Evolutionary conservation across 1,140 invertebrate species (phyloP).

Genomic region (Drosophila lacertosa): DNA sequence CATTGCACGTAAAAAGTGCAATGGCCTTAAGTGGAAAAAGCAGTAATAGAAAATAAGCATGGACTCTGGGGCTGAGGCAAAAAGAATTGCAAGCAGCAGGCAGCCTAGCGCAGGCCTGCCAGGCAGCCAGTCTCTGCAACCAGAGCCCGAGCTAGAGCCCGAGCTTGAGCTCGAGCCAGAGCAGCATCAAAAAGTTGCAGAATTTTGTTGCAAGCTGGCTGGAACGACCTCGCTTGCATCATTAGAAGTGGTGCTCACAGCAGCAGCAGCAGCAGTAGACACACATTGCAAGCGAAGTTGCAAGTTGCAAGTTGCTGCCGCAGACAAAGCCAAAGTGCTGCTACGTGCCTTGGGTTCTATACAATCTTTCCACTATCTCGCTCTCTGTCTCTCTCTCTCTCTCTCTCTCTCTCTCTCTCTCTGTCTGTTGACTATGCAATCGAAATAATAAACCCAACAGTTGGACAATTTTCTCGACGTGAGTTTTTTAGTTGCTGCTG

Average conservation of each 20-base stretch:
- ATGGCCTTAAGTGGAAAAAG: conserved; percentile 83
- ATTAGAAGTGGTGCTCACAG: conserved; percentile 77
- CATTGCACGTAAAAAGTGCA: conserved; percentile 82
- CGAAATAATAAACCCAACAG: conserved; percentile 82
- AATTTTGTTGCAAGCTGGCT: conserved; percentile 45
- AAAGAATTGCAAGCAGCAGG: conserved; percentile 57
- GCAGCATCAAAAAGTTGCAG: conserved; percentile 65
- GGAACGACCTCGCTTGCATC: conserved; percentile 78
- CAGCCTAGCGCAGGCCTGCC: conserved; percentile 56
- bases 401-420: background rate
- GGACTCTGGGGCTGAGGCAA: conserved; percentile 54
- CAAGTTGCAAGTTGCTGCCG: conserved; percentile 65
- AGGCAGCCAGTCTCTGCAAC: conserved; percentile 26
- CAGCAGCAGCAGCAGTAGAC: conserved; percentile 38
- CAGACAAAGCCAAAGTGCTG: conserved; percentile 76
- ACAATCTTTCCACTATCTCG: conserved; percentile 11
- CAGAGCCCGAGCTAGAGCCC: conserved; percentile 8
- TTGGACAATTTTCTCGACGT: conserved; percentile 79
- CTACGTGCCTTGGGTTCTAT: conserved; percentile 71
- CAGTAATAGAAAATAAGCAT: conserved; percentile 83
- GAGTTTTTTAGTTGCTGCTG: conserved; percentile 47
- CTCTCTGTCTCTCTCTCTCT: background rate
- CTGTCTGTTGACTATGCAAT: conserved; percentile 49
- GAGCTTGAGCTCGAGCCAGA: conserved; percentile 25
- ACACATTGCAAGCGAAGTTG: conserved; percentile 26